These are phyloP conservation scores for Xiphydria camelus DNA, from an alignment of 2,888 invertebrate species.

Conservation along the genomic window DNA sequence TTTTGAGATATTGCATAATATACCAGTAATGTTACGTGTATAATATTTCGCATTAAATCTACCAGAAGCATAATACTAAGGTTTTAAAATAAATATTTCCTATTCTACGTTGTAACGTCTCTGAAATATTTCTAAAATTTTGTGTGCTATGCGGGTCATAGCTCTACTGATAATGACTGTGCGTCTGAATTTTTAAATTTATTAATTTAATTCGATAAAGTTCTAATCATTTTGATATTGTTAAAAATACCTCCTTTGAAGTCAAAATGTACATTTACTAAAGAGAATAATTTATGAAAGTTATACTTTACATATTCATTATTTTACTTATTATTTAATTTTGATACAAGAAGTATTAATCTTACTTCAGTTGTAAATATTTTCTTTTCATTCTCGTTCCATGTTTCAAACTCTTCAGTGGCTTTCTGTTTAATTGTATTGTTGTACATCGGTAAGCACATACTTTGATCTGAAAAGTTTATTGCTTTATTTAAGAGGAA, in stretches of 20 bases:
- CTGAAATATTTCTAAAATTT: too few species aligned
- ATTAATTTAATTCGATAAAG: constrained; percentile 5
- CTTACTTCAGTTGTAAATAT: constrained; percentile 65
- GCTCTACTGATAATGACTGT: too few species aligned
- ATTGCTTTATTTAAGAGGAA: background rate
- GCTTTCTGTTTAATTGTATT: constrained; percentile 60
- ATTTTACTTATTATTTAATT: constrained; percentile 20
- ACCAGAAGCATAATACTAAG: too few species aligned
- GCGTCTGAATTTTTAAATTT: too few species aligned
- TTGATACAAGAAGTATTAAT: constrained; percentile 21
- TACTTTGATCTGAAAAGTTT: constrained; percentile 36
- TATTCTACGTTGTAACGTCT: too few species aligned
- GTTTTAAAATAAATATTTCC: too few species aligned
- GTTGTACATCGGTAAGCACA: constrained; percentile 49
- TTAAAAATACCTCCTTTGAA: background rate
- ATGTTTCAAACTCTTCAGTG: constrained; percentile 71
- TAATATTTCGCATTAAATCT: too few species aligned
- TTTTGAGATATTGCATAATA: too few species aligned
- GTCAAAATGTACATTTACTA: background rate
- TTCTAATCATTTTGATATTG: background rate
- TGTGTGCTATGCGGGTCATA: too few species aligned
- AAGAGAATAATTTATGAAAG: background rate
- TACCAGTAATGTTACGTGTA: too few species aligned
- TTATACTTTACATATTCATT: constrained; percentile 5
- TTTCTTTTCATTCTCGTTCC: constrained; percentile 72